Percentiles rank a stretch among this genome's conserved stretches.
phyloP scores from a whole-genome alignment of 2,888 invertebrate genomes.

The Neoascia interrupta region DNA sequence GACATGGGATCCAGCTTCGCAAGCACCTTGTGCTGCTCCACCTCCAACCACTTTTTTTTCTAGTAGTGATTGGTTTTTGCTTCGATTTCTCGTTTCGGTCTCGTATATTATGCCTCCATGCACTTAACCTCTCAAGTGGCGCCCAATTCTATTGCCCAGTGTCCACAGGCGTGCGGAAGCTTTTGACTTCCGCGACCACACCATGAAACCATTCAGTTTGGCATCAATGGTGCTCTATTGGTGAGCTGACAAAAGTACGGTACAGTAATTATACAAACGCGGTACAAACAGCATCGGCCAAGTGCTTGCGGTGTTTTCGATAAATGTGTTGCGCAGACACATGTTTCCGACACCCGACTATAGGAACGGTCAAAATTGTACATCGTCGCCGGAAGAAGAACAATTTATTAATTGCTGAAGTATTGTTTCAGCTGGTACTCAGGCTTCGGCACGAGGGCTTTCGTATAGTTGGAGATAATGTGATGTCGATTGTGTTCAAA shows the following conservation, averaged over 20 bases:
- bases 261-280: constrained; percentile 21
- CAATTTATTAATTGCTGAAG: constrained; percentile 41
- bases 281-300: constrained; percentile 7
- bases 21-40: constrained; percentile 33
- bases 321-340: constrained; percentile 8
- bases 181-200: constrained; percentile 56
- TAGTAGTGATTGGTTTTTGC: background rate
- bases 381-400: constrained; percentile 62
- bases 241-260: constrained; percentile 1
- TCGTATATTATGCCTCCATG: constrained; percentile 29
- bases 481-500: constrained; percentile 2
- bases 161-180: constrained; percentile 18
- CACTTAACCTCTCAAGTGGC: constrained; percentile 59
- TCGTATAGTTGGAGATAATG: background rate
- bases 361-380: background rate
- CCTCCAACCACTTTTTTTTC: constrained; percentile 10
- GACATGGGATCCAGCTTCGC: constrained; percentile 15
- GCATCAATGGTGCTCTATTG: constrained; percentile 48
- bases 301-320: too few species aligned
- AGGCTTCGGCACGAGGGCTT: constrained; percentile 6
- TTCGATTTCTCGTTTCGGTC: constrained; percentile 29
- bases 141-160: constrained; percentile 42
- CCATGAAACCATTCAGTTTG: constrained; percentile 17
- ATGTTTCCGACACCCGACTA: constrained; percentile 4
- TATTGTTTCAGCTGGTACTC: constrained; percentile 16